Percentiles rank a stretch among this genome's conserved stretches.
Conservation (phyloP, 2,888 invertebrate species). For the Aricia artaxerxes region DNA sequence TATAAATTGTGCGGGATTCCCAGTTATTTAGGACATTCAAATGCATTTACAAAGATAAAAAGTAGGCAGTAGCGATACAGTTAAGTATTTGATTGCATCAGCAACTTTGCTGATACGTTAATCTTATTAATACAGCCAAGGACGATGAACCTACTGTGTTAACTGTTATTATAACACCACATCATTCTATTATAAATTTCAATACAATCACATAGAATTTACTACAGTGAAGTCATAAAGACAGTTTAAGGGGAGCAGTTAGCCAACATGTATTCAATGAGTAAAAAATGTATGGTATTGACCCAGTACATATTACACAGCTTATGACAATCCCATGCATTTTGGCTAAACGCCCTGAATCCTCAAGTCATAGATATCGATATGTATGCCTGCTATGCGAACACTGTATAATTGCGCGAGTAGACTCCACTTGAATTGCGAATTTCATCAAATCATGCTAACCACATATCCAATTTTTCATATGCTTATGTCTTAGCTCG, state of each 20-base stretch:
- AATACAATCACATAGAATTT: not conserved
- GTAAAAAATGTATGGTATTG: not conserved
- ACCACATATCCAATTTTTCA: not conserved
- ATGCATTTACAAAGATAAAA: constrained; percentile 25
- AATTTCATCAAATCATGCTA: not conserved
- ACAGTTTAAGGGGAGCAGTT: not conserved
- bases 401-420: constrained; percentile 12
- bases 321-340: not conserved
- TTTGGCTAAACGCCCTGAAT: not conserved
- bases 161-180: not conserved
- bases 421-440: not conserved
- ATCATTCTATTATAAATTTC: not conserved
- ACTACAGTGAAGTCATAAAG: not conserved
- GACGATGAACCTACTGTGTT: not conserved
- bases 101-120: not conserved
- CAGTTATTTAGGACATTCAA: constrained; percentile 10
- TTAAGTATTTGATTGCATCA: not conserved
- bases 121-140: not conserved
- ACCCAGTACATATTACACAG: not conserved
- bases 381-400: constrained; percentile 11
- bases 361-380: not conserved
- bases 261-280: not conserved
- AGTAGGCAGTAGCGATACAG: constrained; percentile 25
- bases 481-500: not conserved
- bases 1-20: constrained; percentile 24